Conservation (phyloP, 2,888 invertebrate species). For the Lepidocyrtinus sp. region DNA sequence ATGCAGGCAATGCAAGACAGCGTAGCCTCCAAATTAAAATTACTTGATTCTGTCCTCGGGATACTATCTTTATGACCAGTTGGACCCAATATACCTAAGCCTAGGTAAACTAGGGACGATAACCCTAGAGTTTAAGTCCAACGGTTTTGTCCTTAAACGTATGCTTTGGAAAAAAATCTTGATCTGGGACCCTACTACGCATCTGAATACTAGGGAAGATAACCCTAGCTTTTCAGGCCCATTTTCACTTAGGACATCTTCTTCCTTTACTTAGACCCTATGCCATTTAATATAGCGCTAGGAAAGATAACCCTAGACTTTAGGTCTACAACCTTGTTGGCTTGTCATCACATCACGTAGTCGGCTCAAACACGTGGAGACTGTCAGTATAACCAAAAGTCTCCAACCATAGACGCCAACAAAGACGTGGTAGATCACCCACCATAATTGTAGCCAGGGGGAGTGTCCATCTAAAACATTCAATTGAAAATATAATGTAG, state of each 20-base stretch:
- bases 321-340: slow-evolving; percentile 33
- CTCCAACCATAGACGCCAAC: slow-evolving; percentile 20
- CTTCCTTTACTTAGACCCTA: slow-evolving; percentile 24
- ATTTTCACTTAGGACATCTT: not conserved
- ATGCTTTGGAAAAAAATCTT: not conserved
- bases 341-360: slow-evolving; percentile 28
- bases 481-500: slow-evolving; percentile 41
- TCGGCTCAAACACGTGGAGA: slow-evolving; percentile 11
- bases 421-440: slow-evolving; percentile 22
- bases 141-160: not conserved
- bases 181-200: slow-evolving; percentile 29
- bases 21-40: slow-evolving; percentile 3
- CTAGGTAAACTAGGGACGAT: slow-evolving; percentile 25
- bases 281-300: slow-evolving; percentile 44
- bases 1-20: no score
- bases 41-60: not conserved
- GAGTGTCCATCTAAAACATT: slow-evolving; percentile 43
- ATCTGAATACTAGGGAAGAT: slow-evolving; percentile 40
- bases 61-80: not conserved
- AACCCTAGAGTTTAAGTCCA: slow-evolving; percentile 46
- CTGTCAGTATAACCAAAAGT: not conserved
- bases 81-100: not conserved
- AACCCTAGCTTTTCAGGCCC: slow-evolving; percentile 54
- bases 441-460: slow-evolving; percentile 35
- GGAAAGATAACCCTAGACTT: slow-evolving; percentile 54